Percentiles rank a stretch among this genome's conserved stretches.
Conservation (phyloP, 2,797 vertebrate species). For the Todus mexicanus region DNA sequence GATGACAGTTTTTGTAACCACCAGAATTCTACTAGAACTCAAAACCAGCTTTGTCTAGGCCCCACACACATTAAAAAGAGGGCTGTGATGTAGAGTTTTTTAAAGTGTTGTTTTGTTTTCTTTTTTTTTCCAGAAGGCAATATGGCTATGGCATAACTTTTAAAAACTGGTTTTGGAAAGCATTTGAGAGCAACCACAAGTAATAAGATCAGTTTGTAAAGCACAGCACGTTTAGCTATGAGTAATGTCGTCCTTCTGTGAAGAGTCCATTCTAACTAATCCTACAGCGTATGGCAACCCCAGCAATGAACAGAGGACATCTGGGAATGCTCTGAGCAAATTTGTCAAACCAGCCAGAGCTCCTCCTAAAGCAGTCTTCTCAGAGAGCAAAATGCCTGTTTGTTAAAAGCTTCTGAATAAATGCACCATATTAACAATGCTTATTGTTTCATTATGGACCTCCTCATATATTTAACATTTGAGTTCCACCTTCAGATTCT, state of each 20-base stretch:
- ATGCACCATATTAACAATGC: background rate
- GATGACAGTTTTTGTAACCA: background rate
- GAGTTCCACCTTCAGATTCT: background rate
- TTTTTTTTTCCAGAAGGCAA: background rate
- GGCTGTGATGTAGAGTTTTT: background rate
- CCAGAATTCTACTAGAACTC: background rate
- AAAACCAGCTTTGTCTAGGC: background rate
- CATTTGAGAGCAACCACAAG: constrained; percentile 1
- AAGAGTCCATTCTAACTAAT: background rate
- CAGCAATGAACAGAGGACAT: background rate
- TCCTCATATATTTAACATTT: background rate
- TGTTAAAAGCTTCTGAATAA: background rate
- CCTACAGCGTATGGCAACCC: background rate
- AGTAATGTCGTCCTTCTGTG: background rate
- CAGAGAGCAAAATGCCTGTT: background rate
- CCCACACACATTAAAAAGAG: background rate
- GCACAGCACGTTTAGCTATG: background rate
- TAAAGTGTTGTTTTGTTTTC: background rate
- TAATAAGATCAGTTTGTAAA: background rate
- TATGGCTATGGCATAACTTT: background rate
- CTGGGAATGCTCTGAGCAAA: background rate
- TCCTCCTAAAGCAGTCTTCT: background rate
- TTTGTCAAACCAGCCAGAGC: background rate
- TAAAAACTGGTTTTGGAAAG: constrained; percentile 6
- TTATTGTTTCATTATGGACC: background rate